Evolutionary conservation across 2,797 vertebrate genomes (phyloP).

Genomic region (Erethizon dorsatum): DNA sequence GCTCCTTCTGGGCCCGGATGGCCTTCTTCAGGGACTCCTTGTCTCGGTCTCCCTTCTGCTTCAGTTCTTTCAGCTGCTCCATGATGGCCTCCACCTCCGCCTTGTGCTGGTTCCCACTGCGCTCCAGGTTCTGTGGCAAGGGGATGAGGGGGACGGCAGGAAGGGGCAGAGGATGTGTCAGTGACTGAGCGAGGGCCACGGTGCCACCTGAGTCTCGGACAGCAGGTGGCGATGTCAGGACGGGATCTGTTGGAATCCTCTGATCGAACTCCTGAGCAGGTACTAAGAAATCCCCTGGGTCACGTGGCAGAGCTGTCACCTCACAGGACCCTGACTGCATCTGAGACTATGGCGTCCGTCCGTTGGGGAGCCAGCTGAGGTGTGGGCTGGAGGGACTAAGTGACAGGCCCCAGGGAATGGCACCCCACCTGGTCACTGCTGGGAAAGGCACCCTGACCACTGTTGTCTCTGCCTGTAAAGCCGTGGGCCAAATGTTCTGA

Average conservation of each 20-base stretch:
- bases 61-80: constrained; percentile 91
- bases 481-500: neutral
- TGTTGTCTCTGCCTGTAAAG: neutral
- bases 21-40: constrained; percentile 94
- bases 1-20: constrained; percentile 92
- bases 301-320: neutral
- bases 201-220: neutral
- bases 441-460: neutral
- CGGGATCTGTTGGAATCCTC: neutral
- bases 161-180: neutral
- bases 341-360: neutral
- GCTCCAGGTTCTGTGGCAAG: constrained; percentile 92
- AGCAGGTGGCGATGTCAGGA: neutral
- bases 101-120: constrained; percentile 91
- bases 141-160: too few relatives aligned
- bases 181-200: neutral
- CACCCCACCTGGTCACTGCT: neutral
- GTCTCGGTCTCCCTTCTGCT: constrained; percentile 90
- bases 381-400: neutral
- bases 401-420: neutral
- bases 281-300: neutral
- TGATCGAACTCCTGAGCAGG: neutral
- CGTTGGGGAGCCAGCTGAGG: neutral
- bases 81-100: constrained; percentile 90
- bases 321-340: neutral